A percentile compares a stretch with the other conserved stretches of the same genome.
Evolutionary conservation across 2,113 vertebrate genomes (phyloP).

Genomic region (Miniopterus natalensis): DNA sequence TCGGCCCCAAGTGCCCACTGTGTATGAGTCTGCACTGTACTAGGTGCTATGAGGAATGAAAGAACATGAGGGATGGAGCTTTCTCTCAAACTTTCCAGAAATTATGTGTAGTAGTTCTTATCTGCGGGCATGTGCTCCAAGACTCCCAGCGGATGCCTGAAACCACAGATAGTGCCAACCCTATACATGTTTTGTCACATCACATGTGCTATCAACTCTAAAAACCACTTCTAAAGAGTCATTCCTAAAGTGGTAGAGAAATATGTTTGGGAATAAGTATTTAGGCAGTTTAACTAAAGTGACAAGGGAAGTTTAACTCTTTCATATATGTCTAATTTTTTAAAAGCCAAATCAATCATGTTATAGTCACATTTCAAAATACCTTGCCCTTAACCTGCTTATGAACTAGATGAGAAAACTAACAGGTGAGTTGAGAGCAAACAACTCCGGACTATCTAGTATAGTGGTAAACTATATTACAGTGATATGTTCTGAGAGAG

Average conservation of each 20-base stretch:
- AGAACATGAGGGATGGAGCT: background rate
- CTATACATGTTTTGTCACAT: background rate
- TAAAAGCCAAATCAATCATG: background rate
- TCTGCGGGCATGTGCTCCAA: background rate
- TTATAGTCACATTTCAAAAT: conserved; percentile 60
- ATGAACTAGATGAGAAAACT: conserved; percentile 40
- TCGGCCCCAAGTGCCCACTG: background rate
- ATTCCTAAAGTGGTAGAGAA: background rate
- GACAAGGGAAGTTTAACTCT: background rate
- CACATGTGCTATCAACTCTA: background rate
- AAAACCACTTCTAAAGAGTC: conserved; percentile 45
- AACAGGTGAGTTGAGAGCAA: background rate
- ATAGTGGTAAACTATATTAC: background rate
- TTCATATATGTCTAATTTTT: conserved; percentile 39
- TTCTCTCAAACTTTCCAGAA: conserved; percentile 37
- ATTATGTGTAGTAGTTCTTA: background rate
- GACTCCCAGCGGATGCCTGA: background rate
- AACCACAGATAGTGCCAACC: background rate
- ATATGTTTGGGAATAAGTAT: background rate
- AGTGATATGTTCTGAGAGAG: background rate
- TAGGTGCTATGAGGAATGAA: background rate
- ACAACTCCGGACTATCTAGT: background rate
- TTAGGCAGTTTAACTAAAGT: conserved; percentile 26
- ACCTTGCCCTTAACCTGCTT: background rate
- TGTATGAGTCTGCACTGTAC: background rate